Evolutionary conservation across 2,888 invertebrate species (phyloP), one percentile per base, ranked within the genome.

Genomic region (Marasmarcha lunaedactyla): DNA sequence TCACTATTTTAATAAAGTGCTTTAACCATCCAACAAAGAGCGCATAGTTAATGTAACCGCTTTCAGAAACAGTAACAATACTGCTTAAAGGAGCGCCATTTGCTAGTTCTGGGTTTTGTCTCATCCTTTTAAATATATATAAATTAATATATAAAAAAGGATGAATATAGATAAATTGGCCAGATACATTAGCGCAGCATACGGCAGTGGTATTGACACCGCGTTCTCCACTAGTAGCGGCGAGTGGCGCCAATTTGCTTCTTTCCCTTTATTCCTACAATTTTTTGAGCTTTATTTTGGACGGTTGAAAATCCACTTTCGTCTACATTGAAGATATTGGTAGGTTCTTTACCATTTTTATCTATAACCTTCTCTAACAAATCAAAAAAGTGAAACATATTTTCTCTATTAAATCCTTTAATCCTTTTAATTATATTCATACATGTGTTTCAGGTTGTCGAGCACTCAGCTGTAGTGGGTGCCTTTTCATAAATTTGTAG

Each of bases 261-360:
- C 14, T 45, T 42, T 1, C 45, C 46, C 35, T 38, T 42, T 33
- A 33, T 25, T 12, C 43, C 45, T 9, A 49, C 10, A 26, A 49
- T 37, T 36, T 46, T 41, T 14, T 41, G 41, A 12, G 44, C 30
- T 37, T 45, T 46, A 14, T 39, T 39, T 15, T 44, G 48, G 2
- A 49, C 45, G 1, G 44, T 44, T 1, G 41, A 27, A 9, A 45
- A 14, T n/a, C 45, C 45, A 14, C 36, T 43, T 36, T 42, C 45
- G 14, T 45, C 43, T 9, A 46, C 37, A 34, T 43, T 43, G 6
- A 36, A 43, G 2, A 43, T 38, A 3, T 25, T 38, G 11, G n/a
- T n/a, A n/a, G n/a, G n/a, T n/a, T n/a, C n/a, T n/a, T n/a, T n/a
- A n/a, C n/a, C n/a, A n/a, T n/a, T n/a, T n/a, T n/a, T n/a, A n/a